A percentile compares a stretch with the other conserved stretches of the same genome.
Evolutionary conservation across 2,888 invertebrate species (phyloP).

Genomic region (Cerastis rubricosa): DNA sequence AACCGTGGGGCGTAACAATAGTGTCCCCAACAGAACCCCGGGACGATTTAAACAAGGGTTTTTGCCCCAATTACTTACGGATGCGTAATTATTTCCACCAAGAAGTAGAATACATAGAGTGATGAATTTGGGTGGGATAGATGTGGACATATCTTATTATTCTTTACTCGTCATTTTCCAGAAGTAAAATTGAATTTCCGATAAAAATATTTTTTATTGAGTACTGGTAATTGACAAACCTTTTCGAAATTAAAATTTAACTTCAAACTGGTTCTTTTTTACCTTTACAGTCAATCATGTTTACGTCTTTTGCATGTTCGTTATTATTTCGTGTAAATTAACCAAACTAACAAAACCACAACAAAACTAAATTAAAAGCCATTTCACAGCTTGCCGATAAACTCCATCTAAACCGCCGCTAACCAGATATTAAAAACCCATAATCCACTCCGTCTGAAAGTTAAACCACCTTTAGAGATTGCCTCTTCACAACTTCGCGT

Average conservation of each 20-base stretch:
- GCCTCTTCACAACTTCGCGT: constrained; percentile 61
- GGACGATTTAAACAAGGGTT: constrained; percentile 87
- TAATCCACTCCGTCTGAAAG: constrained; percentile 55
- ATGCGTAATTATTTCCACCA: constrained; percentile 87
- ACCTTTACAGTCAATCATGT: background rate
- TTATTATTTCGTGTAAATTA: background rate
- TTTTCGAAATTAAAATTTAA: background rate
- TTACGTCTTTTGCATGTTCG: background rate
- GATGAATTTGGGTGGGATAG: constrained; percentile 15
- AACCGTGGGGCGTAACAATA: constrained; percentile 78
- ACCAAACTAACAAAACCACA: background rate
- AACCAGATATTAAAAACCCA: constrained; percentile 47
- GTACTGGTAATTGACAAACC: background rate
- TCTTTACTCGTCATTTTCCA: background rate
- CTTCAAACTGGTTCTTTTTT: background rate
- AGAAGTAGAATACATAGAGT: constrained; percentile 70
- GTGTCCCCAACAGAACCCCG: constrained; percentile 87
- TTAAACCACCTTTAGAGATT: constrained; percentile 56
- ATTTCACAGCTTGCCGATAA: background rate
- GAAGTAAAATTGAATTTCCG: background rate
- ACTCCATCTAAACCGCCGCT: background rate
- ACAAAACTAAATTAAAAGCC: constrained; percentile 6
- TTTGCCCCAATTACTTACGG: constrained; percentile 86
- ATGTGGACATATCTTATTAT: background rate
- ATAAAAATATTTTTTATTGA: background rate